A percentile compares a stretch with the other conserved stretches of the same genome.
Evolutionary conservation across 2,888 invertebrate species (phyloP).

Genomic region (Drosophila eohydei): DNA sequence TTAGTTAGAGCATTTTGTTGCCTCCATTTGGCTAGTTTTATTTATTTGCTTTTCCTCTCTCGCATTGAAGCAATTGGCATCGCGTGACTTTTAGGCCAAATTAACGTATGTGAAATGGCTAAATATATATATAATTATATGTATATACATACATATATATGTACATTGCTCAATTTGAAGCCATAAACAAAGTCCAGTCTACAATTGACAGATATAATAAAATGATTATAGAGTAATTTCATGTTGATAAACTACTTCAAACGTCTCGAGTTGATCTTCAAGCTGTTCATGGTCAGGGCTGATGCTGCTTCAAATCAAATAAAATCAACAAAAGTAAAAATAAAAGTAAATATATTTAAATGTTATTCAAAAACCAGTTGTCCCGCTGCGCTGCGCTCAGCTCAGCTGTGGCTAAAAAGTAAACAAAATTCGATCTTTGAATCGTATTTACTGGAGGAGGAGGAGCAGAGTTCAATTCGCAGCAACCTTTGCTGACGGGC

Average conservation of each 20-base stretch:
- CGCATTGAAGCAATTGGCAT: constrained; percentile 10
- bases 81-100: constrained; percentile 32
- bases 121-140: not conserved
- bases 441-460: constrained; percentile 8
- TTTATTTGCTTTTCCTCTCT: not conserved
- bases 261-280: constrained; percentile 1
- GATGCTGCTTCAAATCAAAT: constrained; percentile 4
- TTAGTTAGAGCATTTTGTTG: not conserved
- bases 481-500: constrained; percentile 5
- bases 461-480: constrained; percentile 27
- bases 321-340: constrained; percentile 2
- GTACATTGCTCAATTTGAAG: not conserved
- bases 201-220: not conserved
- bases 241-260: constrained; percentile 15
- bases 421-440: constrained; percentile 32
- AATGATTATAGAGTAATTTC: constrained; percentile 20
- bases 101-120: constrained; percentile 10
- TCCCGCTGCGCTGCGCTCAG: not conserved
- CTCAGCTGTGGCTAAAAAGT: constrained; percentile 44
- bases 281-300: constrained; percentile 70
- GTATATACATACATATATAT: not conserved
- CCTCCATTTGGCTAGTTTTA: not conserved
- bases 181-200: constrained; percentile 35
- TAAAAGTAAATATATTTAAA: not conserved
- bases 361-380: constrained; percentile 47